Conservation (phyloP, 2,888 invertebrate species). For the Limnephilus auricula region DNA sequence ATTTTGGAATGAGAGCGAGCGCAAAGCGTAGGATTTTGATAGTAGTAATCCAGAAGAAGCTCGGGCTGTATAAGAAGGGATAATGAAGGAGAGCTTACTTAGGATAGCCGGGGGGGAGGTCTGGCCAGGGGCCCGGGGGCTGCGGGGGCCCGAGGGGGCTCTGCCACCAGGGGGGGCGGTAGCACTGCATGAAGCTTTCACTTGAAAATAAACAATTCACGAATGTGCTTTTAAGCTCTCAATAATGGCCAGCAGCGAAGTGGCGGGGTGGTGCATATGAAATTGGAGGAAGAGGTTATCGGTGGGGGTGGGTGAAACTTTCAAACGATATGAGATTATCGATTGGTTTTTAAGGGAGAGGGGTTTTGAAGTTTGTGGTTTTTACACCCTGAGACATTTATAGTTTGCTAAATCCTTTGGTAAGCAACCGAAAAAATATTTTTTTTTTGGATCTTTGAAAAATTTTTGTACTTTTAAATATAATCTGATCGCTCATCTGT, state of each 20-base stretch:
- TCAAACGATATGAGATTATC: background rate
- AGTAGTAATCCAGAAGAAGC: conserved; percentile 36
- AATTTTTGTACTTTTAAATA: background rate
- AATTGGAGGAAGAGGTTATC: background rate
- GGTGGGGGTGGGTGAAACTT: background rate
- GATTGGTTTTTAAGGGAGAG: background rate
- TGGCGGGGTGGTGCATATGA: background rate
- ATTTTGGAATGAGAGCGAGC: background rate
- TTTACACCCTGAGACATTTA: background rate
- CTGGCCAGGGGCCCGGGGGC: conserved; percentile 60
- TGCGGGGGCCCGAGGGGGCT: conserved; percentile 56
- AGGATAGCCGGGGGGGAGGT: conserved; percentile 64
- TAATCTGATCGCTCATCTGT: no score
- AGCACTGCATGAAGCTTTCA: conserved; percentile 66
- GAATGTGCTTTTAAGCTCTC: conserved; percentile 49
- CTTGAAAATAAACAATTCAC: conserved; percentile 64
- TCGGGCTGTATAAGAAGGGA: conserved; percentile 48
- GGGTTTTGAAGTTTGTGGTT: background rate
- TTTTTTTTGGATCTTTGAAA: background rate
- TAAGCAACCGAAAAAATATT: background rate
- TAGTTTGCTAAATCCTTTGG: background rate
- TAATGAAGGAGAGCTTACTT: conserved; percentile 64
- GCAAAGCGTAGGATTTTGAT: background rate
- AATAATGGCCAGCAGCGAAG: background rate
- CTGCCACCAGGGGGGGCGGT: conserved; percentile 62